Conservation (phyloP, 2,888 invertebrate species). For the Thymelicus acteon region DNA sequence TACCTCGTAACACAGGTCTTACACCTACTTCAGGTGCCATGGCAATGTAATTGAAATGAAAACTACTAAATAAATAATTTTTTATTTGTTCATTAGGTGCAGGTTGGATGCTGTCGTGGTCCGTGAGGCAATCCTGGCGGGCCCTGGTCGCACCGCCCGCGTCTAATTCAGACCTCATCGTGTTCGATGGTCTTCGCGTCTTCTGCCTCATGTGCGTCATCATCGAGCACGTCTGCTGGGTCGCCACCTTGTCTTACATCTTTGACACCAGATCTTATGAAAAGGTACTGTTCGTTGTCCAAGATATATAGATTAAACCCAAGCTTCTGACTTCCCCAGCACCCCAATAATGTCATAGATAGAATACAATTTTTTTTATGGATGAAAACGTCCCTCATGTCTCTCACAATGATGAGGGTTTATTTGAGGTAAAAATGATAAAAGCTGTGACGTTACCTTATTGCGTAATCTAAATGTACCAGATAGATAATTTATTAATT, state of each 20-base stretch:
- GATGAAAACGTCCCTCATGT: too few relatives aligned
- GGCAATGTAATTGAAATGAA: too few relatives aligned
- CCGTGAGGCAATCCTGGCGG: slow-evolving; percentile 60
- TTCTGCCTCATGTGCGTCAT: slow-evolving; percentile 75
- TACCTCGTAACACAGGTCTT: too few relatives aligned
- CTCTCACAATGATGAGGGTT: too few relatives aligned
- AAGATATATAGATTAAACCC: neutral
- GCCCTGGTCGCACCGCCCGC: slow-evolving; percentile 48
- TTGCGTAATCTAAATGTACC: too few relatives aligned
- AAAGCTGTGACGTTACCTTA: too few relatives aligned
- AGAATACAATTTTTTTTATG: too few relatives aligned
- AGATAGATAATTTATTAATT: too few relatives aligned
- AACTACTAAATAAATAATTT: too few relatives aligned
- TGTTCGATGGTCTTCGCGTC: slow-evolving; percentile 74
- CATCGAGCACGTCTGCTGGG: slow-evolving; percentile 77
- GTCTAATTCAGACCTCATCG: slow-evolving; percentile 56
- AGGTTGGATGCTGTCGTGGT: slow-evolving; percentile 65
- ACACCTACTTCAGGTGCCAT: too few relatives aligned
- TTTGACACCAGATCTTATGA: slow-evolving; percentile 64
- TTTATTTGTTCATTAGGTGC: slow-evolving; percentile 46
- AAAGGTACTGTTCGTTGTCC: slow-evolving; percentile 52
- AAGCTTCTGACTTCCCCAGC: neutral
- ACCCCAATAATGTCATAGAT: too few relatives aligned
- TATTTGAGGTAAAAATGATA: too few relatives aligned
- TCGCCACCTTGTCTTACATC: slow-evolving; percentile 68